A percentile compares a stretch with the other conserved stretches of the same genome.
phyloP scores from a whole-genome alignment of 2,888 invertebrate species.

The Sphecodes monilicornis region DNA sequence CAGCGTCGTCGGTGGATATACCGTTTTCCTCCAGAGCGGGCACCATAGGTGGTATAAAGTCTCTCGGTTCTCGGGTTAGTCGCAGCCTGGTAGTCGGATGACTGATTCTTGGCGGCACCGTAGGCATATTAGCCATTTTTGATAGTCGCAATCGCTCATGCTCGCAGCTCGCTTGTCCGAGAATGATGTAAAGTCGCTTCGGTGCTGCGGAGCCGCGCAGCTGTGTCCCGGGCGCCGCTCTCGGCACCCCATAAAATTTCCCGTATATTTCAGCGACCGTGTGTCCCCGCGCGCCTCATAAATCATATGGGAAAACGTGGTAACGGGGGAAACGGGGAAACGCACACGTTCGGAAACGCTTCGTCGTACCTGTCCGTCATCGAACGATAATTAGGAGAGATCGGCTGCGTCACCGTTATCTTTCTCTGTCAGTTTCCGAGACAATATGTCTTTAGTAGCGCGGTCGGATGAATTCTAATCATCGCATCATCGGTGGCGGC shows the following conservation, averaged over 20 bases:
- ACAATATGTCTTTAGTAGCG: background rate
- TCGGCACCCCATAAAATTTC: constrained; percentile 46
- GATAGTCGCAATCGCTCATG: constrained; percentile 60
- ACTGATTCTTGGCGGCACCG: constrained; percentile 49
- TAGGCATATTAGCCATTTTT: constrained; percentile 34
- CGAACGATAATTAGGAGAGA: constrained; percentile 32
- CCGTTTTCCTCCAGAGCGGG: background rate
- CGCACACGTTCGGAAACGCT: background rate
- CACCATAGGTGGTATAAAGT: background rate
- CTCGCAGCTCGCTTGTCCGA: constrained; percentile 43
- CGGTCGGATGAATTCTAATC: background rate
- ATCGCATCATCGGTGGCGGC: background rate
- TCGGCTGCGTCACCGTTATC: background rate
- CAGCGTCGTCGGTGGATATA: background rate
- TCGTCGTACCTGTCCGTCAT: constrained; percentile 17
- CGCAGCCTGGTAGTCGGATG: constrained; percentile 26
- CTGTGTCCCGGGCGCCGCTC: constrained; percentile 43
- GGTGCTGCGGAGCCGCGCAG: constrained; percentile 52
- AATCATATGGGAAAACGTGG: constrained; percentile 32
- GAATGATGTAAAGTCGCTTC: constrained; percentile 48
- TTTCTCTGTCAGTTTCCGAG: background rate
- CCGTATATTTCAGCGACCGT: constrained; percentile 1
- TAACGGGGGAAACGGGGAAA: background rate
- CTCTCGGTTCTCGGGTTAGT: background rate
- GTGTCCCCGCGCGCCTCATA: constrained; percentile 27